A percentile compares a stretch with the other conserved stretches of the same genome.
phyloP scores from a whole-genome alignment of 2,113 vertebrate genomes.

The Neogobius melanostomus region DNA sequence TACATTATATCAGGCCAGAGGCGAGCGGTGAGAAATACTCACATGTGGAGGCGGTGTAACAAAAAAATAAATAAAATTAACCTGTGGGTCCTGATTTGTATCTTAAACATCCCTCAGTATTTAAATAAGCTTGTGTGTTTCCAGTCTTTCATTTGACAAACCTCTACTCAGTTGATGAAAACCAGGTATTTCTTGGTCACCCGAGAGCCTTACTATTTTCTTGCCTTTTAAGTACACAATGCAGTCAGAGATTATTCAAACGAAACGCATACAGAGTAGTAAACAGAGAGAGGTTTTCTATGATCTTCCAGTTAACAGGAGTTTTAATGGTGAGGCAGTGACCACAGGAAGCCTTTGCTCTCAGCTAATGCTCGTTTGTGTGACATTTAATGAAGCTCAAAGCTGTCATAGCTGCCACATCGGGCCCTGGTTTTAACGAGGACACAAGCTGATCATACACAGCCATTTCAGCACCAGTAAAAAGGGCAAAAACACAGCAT shows the following conservation, averaged over 20 bases:
- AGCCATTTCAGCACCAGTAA: neutral
- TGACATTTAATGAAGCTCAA: neutral
- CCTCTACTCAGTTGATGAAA: too few relatives aligned
- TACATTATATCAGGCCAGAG: constrained; percentile 17
- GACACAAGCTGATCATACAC: neutral
- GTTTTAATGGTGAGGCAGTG: neutral
- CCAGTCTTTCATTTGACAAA: too few relatives aligned
- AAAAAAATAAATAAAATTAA: neutral
- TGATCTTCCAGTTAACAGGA: neutral
- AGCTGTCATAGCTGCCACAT: constrained; percentile 11
- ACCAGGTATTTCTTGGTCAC: too few relatives aligned
- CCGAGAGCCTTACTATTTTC: too few relatives aligned
- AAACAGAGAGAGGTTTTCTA: neutral
- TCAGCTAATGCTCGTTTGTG: neutral
- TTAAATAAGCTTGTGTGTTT: too few relatives aligned
- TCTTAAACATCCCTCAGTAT: too few relatives aligned
- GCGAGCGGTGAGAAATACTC: constrained; percentile 14
- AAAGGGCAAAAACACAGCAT: neutral
- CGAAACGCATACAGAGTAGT: neutral
- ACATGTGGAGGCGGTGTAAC: neutral
- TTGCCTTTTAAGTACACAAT: too few relatives aligned
- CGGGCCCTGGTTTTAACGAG: neutral
- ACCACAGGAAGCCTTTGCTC: neutral
- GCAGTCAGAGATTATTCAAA: neutral
- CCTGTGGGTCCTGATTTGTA: too few relatives aligned